Percentiles rank a stretch among this genome's conserved stretches.
phyloP scores from a whole-genome alignment of 1,140 invertebrate species.

The Drosophila sp. region DNA sequence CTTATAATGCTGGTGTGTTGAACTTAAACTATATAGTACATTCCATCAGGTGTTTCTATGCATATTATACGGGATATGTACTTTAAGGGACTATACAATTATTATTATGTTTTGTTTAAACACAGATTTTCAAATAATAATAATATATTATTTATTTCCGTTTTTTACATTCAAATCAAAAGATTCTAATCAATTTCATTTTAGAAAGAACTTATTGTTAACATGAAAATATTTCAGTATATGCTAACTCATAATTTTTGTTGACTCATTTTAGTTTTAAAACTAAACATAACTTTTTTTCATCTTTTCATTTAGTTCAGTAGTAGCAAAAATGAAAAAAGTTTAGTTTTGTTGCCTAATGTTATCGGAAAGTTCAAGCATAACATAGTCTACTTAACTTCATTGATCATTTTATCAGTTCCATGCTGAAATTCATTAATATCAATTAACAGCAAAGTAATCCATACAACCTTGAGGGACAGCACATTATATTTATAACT shows the following conservation, averaged over 20 bases:
- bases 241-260: neutral
- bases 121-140: no score
- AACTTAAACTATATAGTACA: constrained; percentile 2
- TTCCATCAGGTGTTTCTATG: constrained; percentile 6
- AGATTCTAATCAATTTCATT: no score
- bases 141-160: neutral
- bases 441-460: constrained; percentile 31
- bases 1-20: constrained; percentile 7
- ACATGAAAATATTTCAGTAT: neutral
- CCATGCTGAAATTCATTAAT: constrained; percentile 19
- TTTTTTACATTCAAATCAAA: neutral
- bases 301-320: no score
- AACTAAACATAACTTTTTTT: no score
- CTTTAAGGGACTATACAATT: neutral
- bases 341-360: no score
- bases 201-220: no score
- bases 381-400: constrained; percentile 10
- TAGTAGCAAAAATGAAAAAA: no score
- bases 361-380: constrained; percentile 6
- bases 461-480: constrained; percentile 10
- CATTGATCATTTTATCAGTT: constrained; percentile 31
- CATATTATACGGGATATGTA: neutral
- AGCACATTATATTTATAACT: constrained; percentile 22
- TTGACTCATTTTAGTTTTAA: no score
- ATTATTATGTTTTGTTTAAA: no score